Evolutionary conservation across 1,140 invertebrate species (phyloP).

Genomic region (Temnothorax curvispinosus): DNA sequence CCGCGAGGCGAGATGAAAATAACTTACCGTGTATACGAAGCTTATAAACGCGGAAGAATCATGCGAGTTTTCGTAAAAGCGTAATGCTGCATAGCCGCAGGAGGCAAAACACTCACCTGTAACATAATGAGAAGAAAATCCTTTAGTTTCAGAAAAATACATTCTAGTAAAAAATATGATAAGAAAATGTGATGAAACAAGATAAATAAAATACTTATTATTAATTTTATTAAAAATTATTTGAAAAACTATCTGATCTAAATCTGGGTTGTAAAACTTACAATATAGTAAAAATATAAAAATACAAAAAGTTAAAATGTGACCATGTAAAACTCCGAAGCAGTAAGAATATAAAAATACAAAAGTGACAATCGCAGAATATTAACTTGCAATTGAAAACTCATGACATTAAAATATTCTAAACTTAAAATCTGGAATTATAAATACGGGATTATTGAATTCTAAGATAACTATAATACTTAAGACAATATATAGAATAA

Average conservation of each 20-base stretch:
- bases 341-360: not conserved
- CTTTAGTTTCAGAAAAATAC: constrained; percentile 29
- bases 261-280: not conserved
- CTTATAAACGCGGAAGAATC: constrained; percentile 40
- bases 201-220: not conserved
- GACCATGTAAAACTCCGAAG: not conserved
- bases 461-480: not conserved
- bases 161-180: not conserved
- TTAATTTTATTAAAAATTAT: not conserved
- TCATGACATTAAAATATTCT: not conserved
- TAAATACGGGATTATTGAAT: not conserved
- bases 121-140: constrained; percentile 35
- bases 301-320: not conserved
- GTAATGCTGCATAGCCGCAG: constrained; percentile 33
- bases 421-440: not conserved
- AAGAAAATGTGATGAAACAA: not conserved
- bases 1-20: constrained; percentile 23
- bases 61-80: constrained; percentile 45
- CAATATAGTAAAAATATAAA: not conserved
- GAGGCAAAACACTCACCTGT: constrained; percentile 42
- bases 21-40: constrained; percentile 48
- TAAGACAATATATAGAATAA: not conserved
- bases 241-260: not conserved
- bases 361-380: not conserved
- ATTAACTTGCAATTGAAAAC: not conserved